Conservation (phyloP, 53 echinoderm and acorn worm species). For the Henricia sp. region DNA sequence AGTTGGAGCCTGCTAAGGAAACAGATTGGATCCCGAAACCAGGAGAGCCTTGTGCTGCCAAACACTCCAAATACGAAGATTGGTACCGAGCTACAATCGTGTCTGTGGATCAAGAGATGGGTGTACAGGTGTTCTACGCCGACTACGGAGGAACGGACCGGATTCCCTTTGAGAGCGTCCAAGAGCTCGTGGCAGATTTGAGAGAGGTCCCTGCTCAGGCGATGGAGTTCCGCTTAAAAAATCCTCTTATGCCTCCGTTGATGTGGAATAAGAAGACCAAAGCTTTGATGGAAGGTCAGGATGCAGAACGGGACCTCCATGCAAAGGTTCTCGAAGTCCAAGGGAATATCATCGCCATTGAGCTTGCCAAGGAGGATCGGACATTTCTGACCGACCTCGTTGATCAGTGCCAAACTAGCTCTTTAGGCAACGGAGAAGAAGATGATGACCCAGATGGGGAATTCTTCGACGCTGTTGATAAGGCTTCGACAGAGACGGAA, state of each 20-base stretch:
- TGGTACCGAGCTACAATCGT: constrained; percentile 85
- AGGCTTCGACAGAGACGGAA: constrained; percentile 1
- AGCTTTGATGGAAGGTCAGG: constrained; percentile 35
- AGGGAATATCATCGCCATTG: background rate
- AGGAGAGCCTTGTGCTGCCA: constrained; percentile 78
- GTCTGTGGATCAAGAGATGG: constrained; percentile 31
- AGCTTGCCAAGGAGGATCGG: constrained; percentile 31
- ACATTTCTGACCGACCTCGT: constrained; percentile 45
- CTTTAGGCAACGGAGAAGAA: constrained; percentile 21
- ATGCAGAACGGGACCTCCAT: constrained; percentile 46
- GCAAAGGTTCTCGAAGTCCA: constrained; percentile 31
- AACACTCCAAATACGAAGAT: constrained; percentile 77
- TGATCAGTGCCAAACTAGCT: constrained; percentile 35
- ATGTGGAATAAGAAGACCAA: constrained; percentile 58
- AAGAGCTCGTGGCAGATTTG: constrained; percentile 60
- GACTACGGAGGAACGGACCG: constrained; percentile 93
- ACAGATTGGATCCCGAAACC: constrained; percentile 22
- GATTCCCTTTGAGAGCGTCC: constrained; percentile 45
- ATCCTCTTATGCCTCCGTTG: constrained; percentile 26
- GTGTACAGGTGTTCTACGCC: constrained; percentile 40
- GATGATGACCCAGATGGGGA: constrained; percentile 25
- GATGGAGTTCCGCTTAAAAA: constrained; percentile 61
- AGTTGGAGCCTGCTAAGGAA: background rate
- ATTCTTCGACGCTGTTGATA: constrained; percentile 52
- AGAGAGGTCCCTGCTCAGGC: constrained; percentile 70